These are phyloP conservation scores for Vulpes lagopus DNA, from an alignment of 2,113 vertebrate species.

Conservation along the genomic window DNA sequence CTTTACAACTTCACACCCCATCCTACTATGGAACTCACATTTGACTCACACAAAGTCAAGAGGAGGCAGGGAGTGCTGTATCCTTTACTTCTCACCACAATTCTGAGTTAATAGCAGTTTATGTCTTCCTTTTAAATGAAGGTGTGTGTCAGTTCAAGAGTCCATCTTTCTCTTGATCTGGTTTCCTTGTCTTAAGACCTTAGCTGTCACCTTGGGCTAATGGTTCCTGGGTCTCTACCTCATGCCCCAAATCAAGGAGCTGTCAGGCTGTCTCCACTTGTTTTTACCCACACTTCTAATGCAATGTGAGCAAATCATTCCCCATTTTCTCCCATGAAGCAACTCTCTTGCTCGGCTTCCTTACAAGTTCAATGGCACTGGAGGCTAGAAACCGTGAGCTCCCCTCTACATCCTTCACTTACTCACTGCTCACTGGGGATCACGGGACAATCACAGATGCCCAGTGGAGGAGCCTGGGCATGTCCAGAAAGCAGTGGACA, in stretches of 20 bases:
- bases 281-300: background rate
- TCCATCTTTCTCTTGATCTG: background rate
- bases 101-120: background rate
- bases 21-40: constrained; percentile 40
- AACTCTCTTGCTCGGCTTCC: background rate
- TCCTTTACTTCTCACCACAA: background rate
- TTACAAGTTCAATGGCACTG: background rate
- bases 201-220: rapidly evolving
- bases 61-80: background rate
- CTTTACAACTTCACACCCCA: constrained; percentile 57
- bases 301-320: no score
- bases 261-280: background rate
- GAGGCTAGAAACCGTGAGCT: background rate
- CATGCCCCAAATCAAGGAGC: no score
- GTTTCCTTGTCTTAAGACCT: background rate
- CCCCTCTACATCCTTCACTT: background rate
- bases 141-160: background rate
- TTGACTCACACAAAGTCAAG: background rate
- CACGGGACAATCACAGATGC: background rate
- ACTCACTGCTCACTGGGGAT: background rate
- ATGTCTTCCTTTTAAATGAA: background rate
- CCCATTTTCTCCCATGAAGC: background rate
- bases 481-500: background rate
- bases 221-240: background rate
- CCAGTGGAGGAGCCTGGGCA: background rate